These are phyloP conservation scores for Epinotia ramella DNA, from an alignment of 2,888 invertebrate species.

Conservation along the genomic window DNA sequence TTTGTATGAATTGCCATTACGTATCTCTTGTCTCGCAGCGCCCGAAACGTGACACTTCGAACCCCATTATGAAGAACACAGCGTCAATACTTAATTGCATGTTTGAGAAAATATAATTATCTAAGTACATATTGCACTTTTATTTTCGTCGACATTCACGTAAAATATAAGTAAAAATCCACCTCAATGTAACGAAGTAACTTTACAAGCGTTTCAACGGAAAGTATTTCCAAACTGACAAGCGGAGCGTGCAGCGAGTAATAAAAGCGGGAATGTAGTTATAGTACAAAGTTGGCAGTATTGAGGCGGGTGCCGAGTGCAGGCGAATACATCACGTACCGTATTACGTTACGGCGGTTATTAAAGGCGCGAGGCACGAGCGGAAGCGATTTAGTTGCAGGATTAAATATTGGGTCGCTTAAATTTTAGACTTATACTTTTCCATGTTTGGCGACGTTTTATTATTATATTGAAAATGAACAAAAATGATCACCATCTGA, in stretches of 20 bases:
- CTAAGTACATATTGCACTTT: too few species aligned
- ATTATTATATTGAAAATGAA: not conserved
- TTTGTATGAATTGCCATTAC: too few species aligned
- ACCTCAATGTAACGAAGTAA: constrained; percentile 2
- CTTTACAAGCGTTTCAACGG: constrained; percentile 17
- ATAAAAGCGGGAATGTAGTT: constrained; percentile 43
- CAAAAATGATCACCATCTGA: too few species aligned
- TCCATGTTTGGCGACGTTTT: not conserved
- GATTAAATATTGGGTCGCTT: not conserved
- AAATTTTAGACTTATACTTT: not conserved
- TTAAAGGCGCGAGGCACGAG: constrained; percentile 24
- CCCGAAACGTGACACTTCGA: too few species aligned
- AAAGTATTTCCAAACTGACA: constrained; percentile 26
- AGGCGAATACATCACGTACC: constrained; percentile 40
- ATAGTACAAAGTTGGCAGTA: constrained; percentile 29
- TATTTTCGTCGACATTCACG: not conserved
- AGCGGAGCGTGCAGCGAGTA: constrained; percentile 27
- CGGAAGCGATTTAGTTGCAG: not conserved
- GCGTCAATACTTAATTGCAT: too few species aligned
- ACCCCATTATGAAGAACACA: too few species aligned
- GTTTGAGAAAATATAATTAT: too few species aligned
- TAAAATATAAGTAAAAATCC: not conserved
- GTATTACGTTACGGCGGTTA: constrained; percentile 36
- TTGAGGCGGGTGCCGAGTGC: constrained; percentile 31
- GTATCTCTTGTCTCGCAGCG: too few species aligned